Percentiles rank a stretch among this genome's conserved stretches.
These are phyloP conservation scores for Etheostoma cragini DNA, from an alignment of 2,113 vertebrate species.

Conservation along the genomic window DNA sequence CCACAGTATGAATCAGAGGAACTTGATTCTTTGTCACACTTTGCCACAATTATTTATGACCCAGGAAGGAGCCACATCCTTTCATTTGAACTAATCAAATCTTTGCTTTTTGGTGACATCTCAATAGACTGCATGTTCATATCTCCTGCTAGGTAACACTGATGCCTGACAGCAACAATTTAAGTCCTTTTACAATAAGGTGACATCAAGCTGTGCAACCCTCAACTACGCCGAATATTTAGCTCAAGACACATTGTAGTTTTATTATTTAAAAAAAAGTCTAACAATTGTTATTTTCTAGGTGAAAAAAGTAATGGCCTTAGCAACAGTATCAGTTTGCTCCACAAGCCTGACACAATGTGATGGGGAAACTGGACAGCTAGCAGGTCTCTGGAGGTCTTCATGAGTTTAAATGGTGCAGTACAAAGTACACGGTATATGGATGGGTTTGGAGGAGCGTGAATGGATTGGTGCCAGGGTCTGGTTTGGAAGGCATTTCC, in stretches of 20 bases:
- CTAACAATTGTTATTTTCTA: neutral
- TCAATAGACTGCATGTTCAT: constrained; percentile 25
- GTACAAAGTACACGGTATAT: neutral
- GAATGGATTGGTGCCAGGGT: constrained; percentile 19
- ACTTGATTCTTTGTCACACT: constrained; percentile 54
- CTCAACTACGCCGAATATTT: neutral
- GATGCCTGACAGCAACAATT: constrained; percentile 35
- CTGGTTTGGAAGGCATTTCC: no score
- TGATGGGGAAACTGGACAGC: constrained; percentile 38
- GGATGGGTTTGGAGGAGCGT: constrained; percentile 65
- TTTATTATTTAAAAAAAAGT: neutral
- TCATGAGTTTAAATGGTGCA: constrained; percentile 8
- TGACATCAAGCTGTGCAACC: neutral
- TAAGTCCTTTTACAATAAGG: constrained; percentile 1
- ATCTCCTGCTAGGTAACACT: constrained; percentile 25
- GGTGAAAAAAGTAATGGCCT: neutral
- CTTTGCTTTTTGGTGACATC: constrained; percentile 54
- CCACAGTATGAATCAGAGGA: constrained; percentile 60
- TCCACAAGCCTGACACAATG: constrained; percentile 12
- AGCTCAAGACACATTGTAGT: neutral
- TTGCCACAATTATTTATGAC: constrained; percentile 48
- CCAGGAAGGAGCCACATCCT: constrained; percentile 47
- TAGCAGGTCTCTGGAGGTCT: constrained; percentile 30
- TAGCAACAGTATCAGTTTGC: neutral
- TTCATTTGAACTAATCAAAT: constrained; percentile 61